Evolutionary conservation across 2,888 invertebrate species (phyloP).

Genomic region (Nomada ferruginata): DNA sequence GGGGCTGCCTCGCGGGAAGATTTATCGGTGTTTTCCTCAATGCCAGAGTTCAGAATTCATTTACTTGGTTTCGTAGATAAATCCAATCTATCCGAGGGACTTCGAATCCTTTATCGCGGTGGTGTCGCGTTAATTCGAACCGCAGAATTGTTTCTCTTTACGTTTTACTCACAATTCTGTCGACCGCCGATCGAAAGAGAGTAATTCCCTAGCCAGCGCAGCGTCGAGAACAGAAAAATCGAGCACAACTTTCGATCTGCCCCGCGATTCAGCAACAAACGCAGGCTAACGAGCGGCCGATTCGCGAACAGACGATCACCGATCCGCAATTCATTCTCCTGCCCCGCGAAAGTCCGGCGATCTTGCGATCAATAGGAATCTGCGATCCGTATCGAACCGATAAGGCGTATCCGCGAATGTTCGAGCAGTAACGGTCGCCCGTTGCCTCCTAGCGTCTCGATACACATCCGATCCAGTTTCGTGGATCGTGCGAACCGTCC

Average conservation of each 20-base stretch:
- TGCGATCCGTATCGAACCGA: constrained; percentile 64
- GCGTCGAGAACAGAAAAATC: not conserved
- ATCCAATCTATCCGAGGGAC: too few relatives aligned
- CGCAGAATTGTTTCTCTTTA: too few relatives aligned
- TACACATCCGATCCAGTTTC: constrained; percentile 74
- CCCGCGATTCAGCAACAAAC: constrained; percentile 26
- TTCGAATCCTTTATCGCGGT: not conserved
- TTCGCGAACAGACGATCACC: constrained; percentile 21
- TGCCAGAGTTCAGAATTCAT: not conserved
- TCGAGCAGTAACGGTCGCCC: constrained; percentile 54
- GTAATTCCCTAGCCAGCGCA: too few relatives aligned
- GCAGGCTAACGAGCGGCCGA: constrained; percentile 17
- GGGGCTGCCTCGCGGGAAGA: constrained; percentile 24
- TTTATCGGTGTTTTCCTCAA: constrained; percentile 23
- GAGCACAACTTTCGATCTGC: constrained; percentile 18
- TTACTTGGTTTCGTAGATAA: not conserved
- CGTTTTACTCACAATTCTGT: too few relatives aligned
- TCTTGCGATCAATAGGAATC: constrained; percentile 55
- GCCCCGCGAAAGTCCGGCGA: constrained; percentile 60
- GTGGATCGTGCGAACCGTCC: constrained; percentile 73
- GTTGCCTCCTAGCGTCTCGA: constrained; percentile 63
- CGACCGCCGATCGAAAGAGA: too few relatives aligned
- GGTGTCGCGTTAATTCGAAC: not conserved
- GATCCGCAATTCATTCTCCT: constrained; percentile 54
- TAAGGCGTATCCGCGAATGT: constrained; percentile 46